Evolutionary conservation across 2,797 vertebrate genomes (phyloP).

Genomic region (Tragopan temminckii): DNA sequence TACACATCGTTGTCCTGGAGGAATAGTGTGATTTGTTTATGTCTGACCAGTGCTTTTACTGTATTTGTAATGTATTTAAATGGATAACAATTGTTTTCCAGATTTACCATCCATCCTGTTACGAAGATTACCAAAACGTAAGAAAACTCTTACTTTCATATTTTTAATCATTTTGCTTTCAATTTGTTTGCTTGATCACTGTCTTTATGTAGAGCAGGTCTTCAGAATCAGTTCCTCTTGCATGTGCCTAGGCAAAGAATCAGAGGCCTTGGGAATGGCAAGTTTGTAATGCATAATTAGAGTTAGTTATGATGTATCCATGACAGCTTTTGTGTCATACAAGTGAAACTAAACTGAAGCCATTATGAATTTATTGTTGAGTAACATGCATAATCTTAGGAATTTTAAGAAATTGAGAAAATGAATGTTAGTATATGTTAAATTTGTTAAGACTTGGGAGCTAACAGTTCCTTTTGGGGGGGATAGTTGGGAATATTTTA

Average conservation of each 20-base stretch:
- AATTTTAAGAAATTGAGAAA: not conserved
- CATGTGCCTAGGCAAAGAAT: not conserved
- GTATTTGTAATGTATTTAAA: not conserved
- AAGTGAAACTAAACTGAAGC: not conserved
- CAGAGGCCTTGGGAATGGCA: not conserved
- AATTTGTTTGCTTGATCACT: not conserved
- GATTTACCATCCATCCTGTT: constrained; percentile 98
- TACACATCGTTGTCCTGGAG: not conserved
- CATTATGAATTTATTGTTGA: not conserved
- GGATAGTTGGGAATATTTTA: not conserved
- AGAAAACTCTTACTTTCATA: constrained; percentile 69
- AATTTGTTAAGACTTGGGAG: not conserved
- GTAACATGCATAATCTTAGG: accelerated
- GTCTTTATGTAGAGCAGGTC: not conserved
- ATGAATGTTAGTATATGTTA: not conserved
- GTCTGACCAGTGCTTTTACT: not conserved
- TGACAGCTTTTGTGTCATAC: not conserved
- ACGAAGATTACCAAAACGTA: constrained; percentile 97
- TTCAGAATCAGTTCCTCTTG: not conserved
- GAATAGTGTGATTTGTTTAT: not conserved
- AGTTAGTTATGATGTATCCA: not conserved
- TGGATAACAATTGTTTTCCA: constrained; percentile 62
- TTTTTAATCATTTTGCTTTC: not conserved
- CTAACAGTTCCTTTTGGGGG: not conserved
- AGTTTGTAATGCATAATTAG: not conserved